Evolutionary conservation across 2,888 invertebrate species (phyloP), one percentile per base, ranked within the genome.

Genomic region (Hemicrepidius hirtus): DNA sequence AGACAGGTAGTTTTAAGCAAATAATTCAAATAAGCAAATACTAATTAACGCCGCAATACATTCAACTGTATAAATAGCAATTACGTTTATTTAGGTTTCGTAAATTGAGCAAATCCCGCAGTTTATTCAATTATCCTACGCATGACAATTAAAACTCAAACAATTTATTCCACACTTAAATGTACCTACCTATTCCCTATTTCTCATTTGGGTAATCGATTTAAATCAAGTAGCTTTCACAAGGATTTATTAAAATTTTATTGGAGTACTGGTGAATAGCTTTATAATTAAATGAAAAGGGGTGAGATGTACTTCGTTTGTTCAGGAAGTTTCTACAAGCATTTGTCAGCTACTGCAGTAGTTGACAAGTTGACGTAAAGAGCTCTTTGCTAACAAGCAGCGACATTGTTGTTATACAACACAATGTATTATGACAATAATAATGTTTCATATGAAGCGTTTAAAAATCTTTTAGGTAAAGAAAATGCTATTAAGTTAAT

Each of bases 251-350:
- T 53, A 21, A 53, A 28, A 4, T 16, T 65, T 35, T 64, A 53
- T 53, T 20, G 28, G 18, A 46, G 32, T 18, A 50, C n/a, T 37
- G 13, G 32, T 64, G 37, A 20, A 50, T 64, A 35, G n/a, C 64
- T 28, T 50, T 32, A 50, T 53, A 53, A 65, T 50, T 20, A 65
- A 65, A 50, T 65, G 64, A 65, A 50, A 44, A 53, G 40, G 20
- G 35, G 35, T 37, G 12, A 53, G 64, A 65, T 16, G 21, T 37
- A n/a, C 50, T 65, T 50, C 18, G 40, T 24, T 37, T 53, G 53
- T 65, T 53, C 20, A 16, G 50, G 64, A 65, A 65, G 64, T 65
- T 50, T 50, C 6, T 53, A 50, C 64, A 65, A 65, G 49, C 50
- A 65, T 65, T 53, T 40, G 50, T 50, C 40, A 40, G 64, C 37